Conservation (phyloP, 2,888 invertebrate genomes). For the Lithophane ornitopus region DNA sequence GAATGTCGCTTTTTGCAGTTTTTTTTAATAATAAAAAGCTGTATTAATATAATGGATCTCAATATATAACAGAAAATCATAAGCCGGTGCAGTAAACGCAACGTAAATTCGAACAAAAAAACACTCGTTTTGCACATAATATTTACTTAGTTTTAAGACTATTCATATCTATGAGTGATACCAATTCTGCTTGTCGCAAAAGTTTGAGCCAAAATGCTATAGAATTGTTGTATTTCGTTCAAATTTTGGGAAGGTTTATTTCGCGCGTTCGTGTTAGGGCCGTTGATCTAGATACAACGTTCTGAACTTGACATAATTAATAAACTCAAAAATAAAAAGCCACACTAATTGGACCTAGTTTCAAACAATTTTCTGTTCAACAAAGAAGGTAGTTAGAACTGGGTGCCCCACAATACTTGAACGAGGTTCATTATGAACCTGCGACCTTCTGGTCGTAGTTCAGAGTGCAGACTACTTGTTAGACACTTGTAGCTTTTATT, state of each 20-base stretch:
- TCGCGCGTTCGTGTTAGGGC: not conserved
- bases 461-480: slow-evolving; percentile 35
- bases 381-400: slow-evolving; percentile 20
- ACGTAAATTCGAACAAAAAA: not conserved
- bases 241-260: not conserved
- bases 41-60: not conserved
- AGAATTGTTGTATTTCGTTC: not conserved
- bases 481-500: slow-evolving; percentile 66
- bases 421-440: slow-evolving; percentile 44
- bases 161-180: not conserved
- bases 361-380: slow-evolving; percentile 29
- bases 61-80: not conserved
- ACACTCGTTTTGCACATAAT: not conserved
- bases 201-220: not conserved
- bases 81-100: not conserved
- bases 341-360: slow-evolving; percentile 34
- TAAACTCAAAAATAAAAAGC: not conserved
- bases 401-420: slow-evolving; percentile 32
- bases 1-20: not conserved
- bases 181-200: not conserved
- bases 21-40: not conserved
- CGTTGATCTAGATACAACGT: not conserved
- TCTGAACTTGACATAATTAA: slow-evolving; percentile 7
- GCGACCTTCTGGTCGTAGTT: slow-evolving; percentile 41
- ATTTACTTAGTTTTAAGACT: not conserved